Evolutionary conservation across 92 coral and sea anemone species (phyloP), one percentile per base, ranked within the genome.

Genomic region (Epizoanthus scotinus): DNA sequence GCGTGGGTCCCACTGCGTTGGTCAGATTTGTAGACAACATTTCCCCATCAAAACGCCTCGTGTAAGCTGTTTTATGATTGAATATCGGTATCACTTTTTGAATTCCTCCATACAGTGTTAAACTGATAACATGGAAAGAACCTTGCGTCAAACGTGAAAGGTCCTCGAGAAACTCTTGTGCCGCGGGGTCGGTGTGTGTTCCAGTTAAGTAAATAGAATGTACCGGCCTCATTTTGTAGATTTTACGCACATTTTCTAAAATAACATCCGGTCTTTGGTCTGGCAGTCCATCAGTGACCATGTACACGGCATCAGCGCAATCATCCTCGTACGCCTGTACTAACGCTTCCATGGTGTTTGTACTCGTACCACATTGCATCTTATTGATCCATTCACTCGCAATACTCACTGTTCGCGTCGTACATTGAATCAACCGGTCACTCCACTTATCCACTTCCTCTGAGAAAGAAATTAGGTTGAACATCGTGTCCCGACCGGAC

Each of bases 231-330:
- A 91, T 90, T 57, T 91, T 83, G 42, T 89, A 92, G 2, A 95
- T 81, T 70, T 84, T 86, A 18, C 89, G 90, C n/a, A 93, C 91
- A 52, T 93, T 91, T 63, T 96, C 97, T 14, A 93, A 63, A 59
- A 96, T 93, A 44, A 96, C 90, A 19, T 91, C 87, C 21, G 98
- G 92, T 15, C 91, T 83, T 78, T 93, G 99, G 66, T 96, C 99
- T 8, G 99, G 99, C 15, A 96, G 82, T 22, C 99, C 99, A 64
- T 93, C 97, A 58, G 99, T 96, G 2, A 93, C 98, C 71, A 96
- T 81, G 71, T 96, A 96, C 6, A 96, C 86, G 18, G 99, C 99
- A 53, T 96, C 98, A 70, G 87, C 78, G 26, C 92, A 93, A 24
- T 85, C 91, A 69, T 96, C 99, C 31, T 86, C 90, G 70, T 91